Conservation (phyloP, 2,113 vertebrate genomes). For the Bambusicola thoracicus region DNA sequence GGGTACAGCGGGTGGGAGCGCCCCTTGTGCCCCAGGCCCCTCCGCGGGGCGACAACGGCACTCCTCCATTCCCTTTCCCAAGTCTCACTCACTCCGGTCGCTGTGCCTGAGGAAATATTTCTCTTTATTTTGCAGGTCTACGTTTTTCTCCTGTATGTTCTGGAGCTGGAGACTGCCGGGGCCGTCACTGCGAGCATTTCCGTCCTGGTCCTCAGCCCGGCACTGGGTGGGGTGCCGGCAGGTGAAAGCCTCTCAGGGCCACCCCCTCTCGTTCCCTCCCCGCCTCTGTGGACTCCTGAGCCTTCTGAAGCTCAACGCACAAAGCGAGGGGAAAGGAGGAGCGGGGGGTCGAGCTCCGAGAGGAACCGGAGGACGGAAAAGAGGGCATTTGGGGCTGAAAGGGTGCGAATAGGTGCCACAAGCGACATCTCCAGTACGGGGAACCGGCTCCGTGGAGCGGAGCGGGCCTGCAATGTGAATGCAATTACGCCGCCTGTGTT, state of each 20-base stretch:
- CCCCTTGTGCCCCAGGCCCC: too few relatives aligned
- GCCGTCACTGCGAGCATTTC: fast-evolving
- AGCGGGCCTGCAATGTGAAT: background rate
- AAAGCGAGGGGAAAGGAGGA: background rate
- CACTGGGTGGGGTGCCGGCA: background rate
- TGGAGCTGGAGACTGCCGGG: background rate
- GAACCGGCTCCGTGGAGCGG: background rate
- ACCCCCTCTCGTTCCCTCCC: fast-evolving
- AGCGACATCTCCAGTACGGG: background rate
- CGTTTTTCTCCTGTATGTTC: background rate
- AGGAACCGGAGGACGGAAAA: background rate
- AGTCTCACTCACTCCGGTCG: fast-evolving
- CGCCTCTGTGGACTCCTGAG: background rate
- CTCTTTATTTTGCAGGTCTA: background rate
- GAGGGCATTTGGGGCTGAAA: background rate
- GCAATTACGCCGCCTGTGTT: background rate
- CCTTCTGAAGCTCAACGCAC: background rate
- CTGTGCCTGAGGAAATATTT: fast-evolving
- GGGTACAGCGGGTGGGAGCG: fast-evolving
- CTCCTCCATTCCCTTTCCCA: background rate
- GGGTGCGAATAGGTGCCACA: fast-evolving
- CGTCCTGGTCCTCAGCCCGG: background rate
- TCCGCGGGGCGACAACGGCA: background rate
- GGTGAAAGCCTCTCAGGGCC: background rate
- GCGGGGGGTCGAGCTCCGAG: fast-evolving